phyloP scores from a whole-genome alignment of 2,797 vertebrate genomes.

The Valencia hispanica region DNA sequence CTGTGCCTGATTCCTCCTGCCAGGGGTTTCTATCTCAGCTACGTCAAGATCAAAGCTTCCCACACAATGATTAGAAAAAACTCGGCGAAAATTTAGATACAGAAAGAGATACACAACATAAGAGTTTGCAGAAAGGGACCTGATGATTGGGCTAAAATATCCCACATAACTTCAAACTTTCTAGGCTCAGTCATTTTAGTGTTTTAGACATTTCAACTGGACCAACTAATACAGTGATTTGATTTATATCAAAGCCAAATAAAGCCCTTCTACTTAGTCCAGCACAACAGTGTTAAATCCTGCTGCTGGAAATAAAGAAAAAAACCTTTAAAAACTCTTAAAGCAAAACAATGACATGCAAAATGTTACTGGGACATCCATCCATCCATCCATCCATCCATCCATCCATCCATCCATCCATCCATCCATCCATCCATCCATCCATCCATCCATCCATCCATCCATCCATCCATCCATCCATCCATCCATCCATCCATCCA shows the following conservation, averaged over 20 bases:
- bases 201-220: not conserved
- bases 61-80: not conserved
- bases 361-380: not conserved
- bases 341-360: not conserved
- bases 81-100: not conserved
- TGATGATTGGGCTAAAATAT: not conserved
- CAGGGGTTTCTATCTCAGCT: constrained; percentile 16
- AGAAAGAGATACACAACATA: too few relatives aligned
- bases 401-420: not conserved
- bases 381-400: not conserved
- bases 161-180: not conserved
- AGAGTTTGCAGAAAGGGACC: not conserved
- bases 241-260: not conserved
- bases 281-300: not conserved
- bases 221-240: not conserved
- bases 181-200: not conserved
- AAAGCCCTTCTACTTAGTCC: not conserved
- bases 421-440: not conserved
- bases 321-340: not conserved
- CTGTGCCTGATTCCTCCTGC: constrained; percentile 31
- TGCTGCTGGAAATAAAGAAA: not conserved
- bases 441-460: not conserved
- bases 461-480: not conserved
- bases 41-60: constrained; percentile 24
- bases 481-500: not conserved